These are phyloP conservation scores for Bathynomus jamesi DNA, from an alignment of 1,140 invertebrate species.

Conservation along the genomic window DNA sequence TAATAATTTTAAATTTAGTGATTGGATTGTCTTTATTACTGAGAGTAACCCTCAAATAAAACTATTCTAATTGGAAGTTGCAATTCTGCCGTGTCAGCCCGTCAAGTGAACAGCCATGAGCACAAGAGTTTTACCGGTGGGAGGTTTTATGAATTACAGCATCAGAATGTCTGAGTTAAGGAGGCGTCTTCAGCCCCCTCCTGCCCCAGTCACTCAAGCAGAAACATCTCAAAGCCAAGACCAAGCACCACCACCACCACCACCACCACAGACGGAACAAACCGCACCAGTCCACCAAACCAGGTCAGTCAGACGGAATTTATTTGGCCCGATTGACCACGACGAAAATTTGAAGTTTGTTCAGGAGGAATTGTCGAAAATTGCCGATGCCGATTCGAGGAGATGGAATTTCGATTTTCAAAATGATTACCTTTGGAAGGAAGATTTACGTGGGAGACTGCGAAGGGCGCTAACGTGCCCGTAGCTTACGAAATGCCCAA, in stretches of 20 bases:
- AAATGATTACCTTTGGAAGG: conserved; percentile 41
- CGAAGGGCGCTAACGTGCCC: conserved; percentile 10
- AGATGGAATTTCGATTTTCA: conserved; percentile 50
- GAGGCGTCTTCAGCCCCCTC: neutral
- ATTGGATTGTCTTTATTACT: neutral
- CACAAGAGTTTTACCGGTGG: neutral
- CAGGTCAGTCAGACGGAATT: conserved; percentile 40
- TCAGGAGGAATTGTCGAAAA: conserved; percentile 45
- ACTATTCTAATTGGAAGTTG: neutral
- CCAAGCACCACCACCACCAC: neutral
- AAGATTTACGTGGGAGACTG: conserved; percentile 23
- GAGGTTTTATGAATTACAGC: neutral
- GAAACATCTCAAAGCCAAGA: neutral
- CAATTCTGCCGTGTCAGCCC: neutral
- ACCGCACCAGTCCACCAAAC: neutral
- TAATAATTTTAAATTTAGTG: neutral
- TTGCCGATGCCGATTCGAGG: conserved; percentile 44
- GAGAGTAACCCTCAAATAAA: neutral
- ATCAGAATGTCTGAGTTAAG: neutral
- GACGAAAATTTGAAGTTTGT: conserved; percentile 46
- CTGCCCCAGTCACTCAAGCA: neutral
- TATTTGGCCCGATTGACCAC: conserved; percentile 51
- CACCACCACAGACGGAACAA: neutral
- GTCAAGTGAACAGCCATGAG: neutral
- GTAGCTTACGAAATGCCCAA: conserved; percentile 27